Conservation (phyloP, 1,140 invertebrate species). For the Drosophila seguyi region DNA sequence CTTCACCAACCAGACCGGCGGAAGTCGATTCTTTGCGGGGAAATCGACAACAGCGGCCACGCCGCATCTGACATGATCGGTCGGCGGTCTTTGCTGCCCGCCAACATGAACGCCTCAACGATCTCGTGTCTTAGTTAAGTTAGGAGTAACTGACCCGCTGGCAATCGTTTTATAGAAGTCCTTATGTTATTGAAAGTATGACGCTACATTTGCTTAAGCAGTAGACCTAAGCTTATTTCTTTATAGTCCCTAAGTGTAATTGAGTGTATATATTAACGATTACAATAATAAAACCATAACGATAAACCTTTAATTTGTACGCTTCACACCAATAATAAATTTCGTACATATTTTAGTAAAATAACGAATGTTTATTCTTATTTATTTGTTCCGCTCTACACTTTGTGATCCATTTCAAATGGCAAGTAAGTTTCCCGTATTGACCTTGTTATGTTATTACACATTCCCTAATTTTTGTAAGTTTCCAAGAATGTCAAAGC, state of each 20-base stretch:
- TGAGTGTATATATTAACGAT: slow-evolving; percentile 54
- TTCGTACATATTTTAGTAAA: slow-evolving; percentile 69
- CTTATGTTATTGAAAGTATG: slow-evolving; percentile 62
- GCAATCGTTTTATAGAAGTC: slow-evolving; percentile 62
- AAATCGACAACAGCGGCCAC: slow-evolving; percentile 52
- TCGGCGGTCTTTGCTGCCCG: slow-evolving; percentile 36
- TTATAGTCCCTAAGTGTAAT: slow-evolving; percentile 57
- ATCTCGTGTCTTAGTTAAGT: slow-evolving; percentile 82
- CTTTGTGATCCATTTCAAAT: background rate
- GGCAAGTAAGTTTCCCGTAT: background rate
- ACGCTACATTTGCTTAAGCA: slow-evolving; percentile 75
- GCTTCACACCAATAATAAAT: slow-evolving; percentile 76
- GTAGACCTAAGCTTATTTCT: slow-evolving; percentile 67
- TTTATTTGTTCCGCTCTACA: background rate
- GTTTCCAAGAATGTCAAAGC: background rate
- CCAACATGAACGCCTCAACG: slow-evolving; percentile 71
- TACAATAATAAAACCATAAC: slow-evolving; percentile 37
- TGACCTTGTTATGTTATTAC: background rate
- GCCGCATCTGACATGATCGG: slow-evolving; percentile 74
- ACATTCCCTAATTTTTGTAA: background rate
- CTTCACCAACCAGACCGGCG: slow-evolving; percentile 71
- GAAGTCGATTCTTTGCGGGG: slow-evolving; percentile 69
- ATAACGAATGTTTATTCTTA: background rate
- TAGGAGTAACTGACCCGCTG: slow-evolving; percentile 64
- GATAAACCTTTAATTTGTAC: slow-evolving; percentile 65